Evolutionary conservation across 2,888 invertebrate species (phyloP).

Genomic region (Agrilus cyanescens): DNA sequence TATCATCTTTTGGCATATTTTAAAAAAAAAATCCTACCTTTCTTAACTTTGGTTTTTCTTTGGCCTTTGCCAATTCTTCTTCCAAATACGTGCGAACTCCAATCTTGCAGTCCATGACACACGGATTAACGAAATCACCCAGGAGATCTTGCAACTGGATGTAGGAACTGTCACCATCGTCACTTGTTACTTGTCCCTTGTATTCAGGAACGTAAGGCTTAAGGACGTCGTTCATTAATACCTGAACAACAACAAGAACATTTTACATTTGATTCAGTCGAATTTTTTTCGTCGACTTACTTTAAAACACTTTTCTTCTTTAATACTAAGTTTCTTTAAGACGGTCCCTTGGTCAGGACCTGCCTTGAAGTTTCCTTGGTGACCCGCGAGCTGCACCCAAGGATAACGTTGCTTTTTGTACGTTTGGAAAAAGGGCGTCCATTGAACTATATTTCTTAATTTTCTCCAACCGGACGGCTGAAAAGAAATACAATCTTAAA

Average conservation of each 20-base stretch:
- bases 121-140: conserved; percentile 82
- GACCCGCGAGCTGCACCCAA: conserved; percentile 93
- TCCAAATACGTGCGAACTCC: conserved; percentile 91
- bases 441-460: conserved; percentile 85
- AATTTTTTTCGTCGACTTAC: conserved; percentile 16
- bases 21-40: conserved; percentile 46
- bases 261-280: background rate
- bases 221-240: conserved; percentile 78
- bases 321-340: conserved; percentile 80
- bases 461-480: conserved; percentile 92
- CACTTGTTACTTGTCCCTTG: conserved; percentile 72
- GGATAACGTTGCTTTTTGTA: conserved; percentile 93
- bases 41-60: conserved; percentile 83
- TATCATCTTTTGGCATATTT: too few relatives aligned
- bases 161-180: conserved; percentile 73
- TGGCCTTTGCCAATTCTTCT: conserved; percentile 88
- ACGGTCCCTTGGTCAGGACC: conserved; percentile 90
- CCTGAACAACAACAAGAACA: conserved; percentile 21
- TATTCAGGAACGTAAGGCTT: conserved; percentile 88
- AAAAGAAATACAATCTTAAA: conserved; percentile 20
- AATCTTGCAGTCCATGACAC: conserved; percentile 95
- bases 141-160: conserved; percentile 87
- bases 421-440: conserved; percentile 95
- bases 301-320: conserved; percentile 83
- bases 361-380: conserved; percentile 90